Conservation (phyloP, 1,140 invertebrate genomes). For the Meloidogyne hapla region DNA sequence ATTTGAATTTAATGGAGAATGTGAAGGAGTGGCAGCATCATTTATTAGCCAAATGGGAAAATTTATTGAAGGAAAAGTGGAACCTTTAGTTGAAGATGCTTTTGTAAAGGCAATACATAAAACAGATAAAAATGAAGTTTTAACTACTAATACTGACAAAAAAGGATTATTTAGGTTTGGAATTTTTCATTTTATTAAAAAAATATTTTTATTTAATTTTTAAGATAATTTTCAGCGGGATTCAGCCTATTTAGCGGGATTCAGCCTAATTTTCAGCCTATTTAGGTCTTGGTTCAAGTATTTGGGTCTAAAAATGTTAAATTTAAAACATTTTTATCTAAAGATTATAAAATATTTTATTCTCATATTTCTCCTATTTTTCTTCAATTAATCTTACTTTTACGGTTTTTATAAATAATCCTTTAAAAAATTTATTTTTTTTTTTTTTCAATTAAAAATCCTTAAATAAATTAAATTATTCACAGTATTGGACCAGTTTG, state of each 20-base stretch:
- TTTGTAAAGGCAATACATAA: conserved; percentile 24
- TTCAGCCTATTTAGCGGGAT: too few species aligned
- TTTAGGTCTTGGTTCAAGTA: neutral
- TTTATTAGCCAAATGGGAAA: conserved; percentile 68
- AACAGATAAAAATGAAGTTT: neutral
- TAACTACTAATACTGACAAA: conserved; percentile 8
- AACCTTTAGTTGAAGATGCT: conserved; percentile 20
- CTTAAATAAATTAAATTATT: conserved; percentile 60
- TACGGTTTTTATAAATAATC: too few species aligned
- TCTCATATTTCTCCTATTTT: too few species aligned
- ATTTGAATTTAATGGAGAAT: conserved; percentile 69
- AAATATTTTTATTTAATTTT: neutral
- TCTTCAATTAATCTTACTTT: too few species aligned
- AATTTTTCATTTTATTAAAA: neutral
- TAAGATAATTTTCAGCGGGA: neutral
- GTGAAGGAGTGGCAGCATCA: conserved; percentile 64
- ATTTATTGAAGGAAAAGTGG: conserved; percentile 27
- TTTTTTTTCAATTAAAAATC: too few species aligned
- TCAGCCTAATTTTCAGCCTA: too few species aligned
- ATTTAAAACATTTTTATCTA: too few species aligned
- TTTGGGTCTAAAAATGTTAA: too few species aligned
- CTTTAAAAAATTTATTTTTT: too few species aligned
- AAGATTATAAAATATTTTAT: too few species aligned
- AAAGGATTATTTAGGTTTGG: conserved; percentile 22
- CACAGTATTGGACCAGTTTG: conserved; percentile 66